These are phyloP conservation scores for Lordiphosa andalusiaca DNA, from an alignment of 2,888 invertebrate species.

Conservation along the genomic window DNA sequence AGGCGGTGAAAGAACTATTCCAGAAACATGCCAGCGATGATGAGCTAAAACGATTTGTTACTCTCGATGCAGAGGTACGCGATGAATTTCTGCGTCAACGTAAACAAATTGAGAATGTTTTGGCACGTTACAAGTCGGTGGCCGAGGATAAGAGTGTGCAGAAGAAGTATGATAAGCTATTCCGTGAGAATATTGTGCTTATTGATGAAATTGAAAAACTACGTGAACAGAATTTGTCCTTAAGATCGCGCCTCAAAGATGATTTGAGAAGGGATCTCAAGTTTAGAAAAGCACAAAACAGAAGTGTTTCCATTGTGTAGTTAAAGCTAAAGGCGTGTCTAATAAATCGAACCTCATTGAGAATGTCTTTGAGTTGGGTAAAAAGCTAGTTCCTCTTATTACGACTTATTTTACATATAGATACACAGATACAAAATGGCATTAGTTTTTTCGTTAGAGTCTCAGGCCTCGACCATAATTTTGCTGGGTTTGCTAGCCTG, in stretches of 20 bases:
- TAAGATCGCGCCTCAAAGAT: constrained; percentile 49
- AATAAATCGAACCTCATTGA: neutral
- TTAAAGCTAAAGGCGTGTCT: neutral
- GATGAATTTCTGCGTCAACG: constrained; percentile 90
- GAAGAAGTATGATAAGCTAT: constrained; percentile 82
- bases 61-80: constrained; percentile 86
- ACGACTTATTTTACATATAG: constrained; percentile 37
- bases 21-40: constrained; percentile 86
- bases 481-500: constrained; percentile 56
- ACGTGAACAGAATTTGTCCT: constrained; percentile 79
- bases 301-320: neutral
- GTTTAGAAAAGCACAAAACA: constrained; percentile 15
- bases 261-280: constrained; percentile 28
- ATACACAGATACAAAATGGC: constrained; percentile 41
- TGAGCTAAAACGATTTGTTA: constrained; percentile 85
- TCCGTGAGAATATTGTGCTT: constrained; percentile 89
- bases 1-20: constrained; percentile 75
- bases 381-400: constrained; percentile 27
- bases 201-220: constrained; percentile 89
- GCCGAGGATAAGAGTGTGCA: constrained; percentile 57
- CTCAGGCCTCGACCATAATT: constrained; percentile 74
- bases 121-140: constrained; percentile 60
- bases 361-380: too few relatives aligned
- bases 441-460: constrained; percentile 26
- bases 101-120: constrained; percentile 86